A percentile compares a stretch with the other conserved stretches of the same genome.
Conservation (phyloP, 2,797 vertebrate genomes). For the Acridotheres tristis region DNA sequence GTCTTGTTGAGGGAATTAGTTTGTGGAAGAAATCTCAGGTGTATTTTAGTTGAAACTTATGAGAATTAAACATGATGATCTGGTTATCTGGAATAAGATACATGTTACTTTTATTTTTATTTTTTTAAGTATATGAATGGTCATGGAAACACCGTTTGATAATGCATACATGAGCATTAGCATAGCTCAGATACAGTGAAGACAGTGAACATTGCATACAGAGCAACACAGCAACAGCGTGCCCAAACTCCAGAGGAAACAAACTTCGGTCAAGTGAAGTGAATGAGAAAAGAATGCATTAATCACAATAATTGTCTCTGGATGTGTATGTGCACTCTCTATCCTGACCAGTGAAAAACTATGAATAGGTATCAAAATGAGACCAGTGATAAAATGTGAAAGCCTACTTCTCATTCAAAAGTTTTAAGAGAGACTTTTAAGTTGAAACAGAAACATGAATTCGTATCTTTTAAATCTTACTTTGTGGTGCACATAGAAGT, state of each 20-base stretch:
- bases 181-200: not conserved
- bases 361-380: not conserved
- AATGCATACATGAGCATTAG: not conserved
- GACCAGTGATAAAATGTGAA: not conserved
- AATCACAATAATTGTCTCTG: not conserved
- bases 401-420: not conserved
- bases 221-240: not conserved
- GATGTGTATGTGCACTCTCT: not conserved
- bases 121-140: not conserved
- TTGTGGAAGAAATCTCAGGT: not conserved
- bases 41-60: not conserved
- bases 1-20: not conserved
- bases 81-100: not conserved
- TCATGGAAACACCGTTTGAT: not conserved
- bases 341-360: not conserved
- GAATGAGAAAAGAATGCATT: not conserved
- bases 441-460: not conserved
- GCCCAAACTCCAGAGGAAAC: not conserved
- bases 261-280: not conserved
- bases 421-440: not conserved
- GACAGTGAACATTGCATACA: accelerated
- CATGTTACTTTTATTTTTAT: not conserved
- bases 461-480: not conserved
- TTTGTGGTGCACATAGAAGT: not conserved
- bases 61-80: not conserved